These are phyloP conservation scores for Seriola aureovittata DNA, from an alignment of 2,113 vertebrate genomes.

Conservation along the genomic window DNA sequence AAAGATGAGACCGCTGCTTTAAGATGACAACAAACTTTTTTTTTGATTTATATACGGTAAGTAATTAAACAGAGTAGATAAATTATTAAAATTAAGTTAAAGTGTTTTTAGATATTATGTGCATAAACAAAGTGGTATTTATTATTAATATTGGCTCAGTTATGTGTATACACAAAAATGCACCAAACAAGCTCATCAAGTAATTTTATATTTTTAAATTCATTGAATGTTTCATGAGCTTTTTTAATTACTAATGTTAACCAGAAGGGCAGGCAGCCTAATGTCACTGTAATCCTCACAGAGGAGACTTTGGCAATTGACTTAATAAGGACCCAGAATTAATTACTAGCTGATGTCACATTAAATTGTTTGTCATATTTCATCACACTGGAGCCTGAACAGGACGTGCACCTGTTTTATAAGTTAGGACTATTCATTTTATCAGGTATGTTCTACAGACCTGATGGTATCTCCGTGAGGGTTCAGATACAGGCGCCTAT, in stretches of 20 bases:
- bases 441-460: conserved; percentile 70
- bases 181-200: too few species aligned
- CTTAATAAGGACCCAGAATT: neutral
- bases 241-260: too few species aligned
- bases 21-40: neutral
- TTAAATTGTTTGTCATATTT: neutral
- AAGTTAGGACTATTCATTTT: neutral
- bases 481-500: conserved; percentile 91
- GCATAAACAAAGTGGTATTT: neutral
- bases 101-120: neutral
- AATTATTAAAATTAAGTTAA: too few species aligned
- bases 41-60: too few species aligned
- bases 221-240: neutral
- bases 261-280: too few species aligned
- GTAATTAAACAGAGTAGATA: too few species aligned
- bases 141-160: neutral
- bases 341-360: neutral
- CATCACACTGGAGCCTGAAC: neutral
- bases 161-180: neutral
- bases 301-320: neutral
- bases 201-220: neutral
- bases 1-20: conserved; percentile 16
- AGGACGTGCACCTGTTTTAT: neutral
- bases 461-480: conserved; percentile 88
- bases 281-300: neutral